Evolutionary conservation across 1,140 invertebrate species (phyloP), one percentile per base, ranked within the genome.

Genomic region (Bombus turneri): DNA sequence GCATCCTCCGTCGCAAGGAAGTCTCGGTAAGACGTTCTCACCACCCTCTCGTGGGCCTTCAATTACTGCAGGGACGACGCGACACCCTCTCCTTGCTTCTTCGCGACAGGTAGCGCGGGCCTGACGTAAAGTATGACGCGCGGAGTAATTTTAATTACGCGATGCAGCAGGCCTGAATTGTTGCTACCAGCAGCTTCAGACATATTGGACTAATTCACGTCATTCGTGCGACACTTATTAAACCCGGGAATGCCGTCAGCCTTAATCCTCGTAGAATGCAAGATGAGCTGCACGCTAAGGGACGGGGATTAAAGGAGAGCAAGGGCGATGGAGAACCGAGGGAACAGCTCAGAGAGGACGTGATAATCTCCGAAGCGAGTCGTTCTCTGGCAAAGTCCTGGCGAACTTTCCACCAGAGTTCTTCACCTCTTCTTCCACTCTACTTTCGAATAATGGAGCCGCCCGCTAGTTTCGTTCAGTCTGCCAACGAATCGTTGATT

Each of bases 161-260:
- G 87, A 91, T 92, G 90, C 91, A 92, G 86, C 91, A 86, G 84
- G 78, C 85, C 88, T 92, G 89, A 92, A 92, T 91, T 91, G 91
- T 93, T 92, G 92, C 89, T 91, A 86, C 87, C 83, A 71, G 85
- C 85, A 75, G 85, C 85, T 88, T 91, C 88, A 91, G 89, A 93
- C 91, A 93, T 92, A 93, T 93, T 92, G 91, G 86, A 93, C 91
- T 93, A 93, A 93, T 92, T 93, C 89, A 90, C 87, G 92, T 93
- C 92, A 91, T 93, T 93, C 88, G 84, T 73, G 82, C 88, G 92
- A 93, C 92, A 93, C 92, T 93, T 93, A 93, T 93, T 93, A 93
- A 93, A 92, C 92, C 90, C 86, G 86, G 88, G 91, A 93, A 93
- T 93, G 92, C 90, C 88, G 90, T 92, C 92, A 87, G 86, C 91